These are phyloP conservation scores for Eurytoma californica DNA, from an alignment of 2,888 invertebrate species.

Conservation along the genomic window DNA sequence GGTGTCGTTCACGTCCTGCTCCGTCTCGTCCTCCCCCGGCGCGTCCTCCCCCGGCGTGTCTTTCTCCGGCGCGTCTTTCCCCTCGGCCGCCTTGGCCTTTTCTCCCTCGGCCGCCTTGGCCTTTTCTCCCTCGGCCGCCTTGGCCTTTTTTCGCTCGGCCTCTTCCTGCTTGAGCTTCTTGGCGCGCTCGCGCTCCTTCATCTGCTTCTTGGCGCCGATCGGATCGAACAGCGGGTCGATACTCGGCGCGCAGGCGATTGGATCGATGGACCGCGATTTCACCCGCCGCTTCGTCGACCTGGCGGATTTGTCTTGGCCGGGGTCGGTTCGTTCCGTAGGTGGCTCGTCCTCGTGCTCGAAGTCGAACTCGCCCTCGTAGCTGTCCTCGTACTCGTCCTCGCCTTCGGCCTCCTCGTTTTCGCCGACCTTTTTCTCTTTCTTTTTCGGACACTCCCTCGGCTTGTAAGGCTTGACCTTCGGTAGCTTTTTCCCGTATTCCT, in stretches of 20 bases:
- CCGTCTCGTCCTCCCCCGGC: too few relatives aligned
- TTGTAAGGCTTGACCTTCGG: slow-evolving; percentile 60
- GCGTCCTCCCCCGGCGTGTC: background rate
- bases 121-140: background rate
- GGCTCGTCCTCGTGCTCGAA: too few relatives aligned
- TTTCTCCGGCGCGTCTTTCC: too few relatives aligned
- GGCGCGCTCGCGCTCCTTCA: background rate
- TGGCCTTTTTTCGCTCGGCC: too few relatives aligned
- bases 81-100: background rate
- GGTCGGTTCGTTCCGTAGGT: too few relatives aligned
- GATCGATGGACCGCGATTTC: slow-evolving; percentile 56
- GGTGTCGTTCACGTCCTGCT: background rate
- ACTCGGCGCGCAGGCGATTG: slow-evolving; percentile 61
- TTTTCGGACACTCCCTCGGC: background rate
- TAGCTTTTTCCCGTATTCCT: slow-evolving; percentile 62
- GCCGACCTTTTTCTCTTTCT: background rate
- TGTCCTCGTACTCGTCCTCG: slow-evolving; percentile 36
- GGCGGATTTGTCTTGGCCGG: too few relatives aligned
- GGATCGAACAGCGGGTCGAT: slow-evolving; percentile 65
- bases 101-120: background rate
- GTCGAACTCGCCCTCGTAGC: background rate
- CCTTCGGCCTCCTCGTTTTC: slow-evolving; percentile 15
- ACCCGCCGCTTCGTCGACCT: background rate
- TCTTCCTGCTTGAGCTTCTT: too few relatives aligned
- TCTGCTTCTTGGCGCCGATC: slow-evolving; percentile 60